A percentile compares a stretch with the other conserved stretches of the same genome.
Conservation (phyloP, 2,113 vertebrate species). For the Thalassarche chlororhynchos region DNA sequence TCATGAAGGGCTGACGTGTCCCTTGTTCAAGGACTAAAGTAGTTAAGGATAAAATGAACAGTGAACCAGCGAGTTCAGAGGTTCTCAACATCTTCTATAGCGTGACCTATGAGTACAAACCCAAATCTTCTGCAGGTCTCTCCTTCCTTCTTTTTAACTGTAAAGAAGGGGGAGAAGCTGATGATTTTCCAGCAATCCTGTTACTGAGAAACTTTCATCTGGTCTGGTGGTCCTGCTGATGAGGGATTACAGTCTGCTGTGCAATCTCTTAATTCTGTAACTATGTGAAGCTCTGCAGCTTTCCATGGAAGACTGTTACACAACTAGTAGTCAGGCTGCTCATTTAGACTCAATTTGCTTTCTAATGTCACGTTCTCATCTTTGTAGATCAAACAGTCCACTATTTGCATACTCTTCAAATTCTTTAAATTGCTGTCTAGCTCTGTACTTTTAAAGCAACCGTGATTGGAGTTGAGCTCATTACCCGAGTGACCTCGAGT, state of each 20-base stretch:
- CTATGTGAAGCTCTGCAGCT: neutral
- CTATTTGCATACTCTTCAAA: neutral
- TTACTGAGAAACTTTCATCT: conserved; percentile 39
- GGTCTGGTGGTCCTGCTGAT: neutral
- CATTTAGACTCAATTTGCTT: neutral
- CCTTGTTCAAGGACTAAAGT: neutral
- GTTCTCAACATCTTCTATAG: neutral
- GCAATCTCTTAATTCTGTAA: conserved; percentile 17
- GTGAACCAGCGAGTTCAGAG: neutral
- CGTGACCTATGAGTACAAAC: neutral
- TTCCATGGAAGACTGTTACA: neutral
- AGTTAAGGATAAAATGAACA: neutral
- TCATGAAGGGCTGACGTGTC: neutral
- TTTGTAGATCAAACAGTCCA: neutral
- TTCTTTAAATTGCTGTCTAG: neutral
- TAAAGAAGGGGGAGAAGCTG: neutral
- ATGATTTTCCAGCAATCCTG: conserved; percentile 4
- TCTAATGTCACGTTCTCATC: neutral
- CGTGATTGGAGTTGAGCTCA: neutral
- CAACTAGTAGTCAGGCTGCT: neutral
- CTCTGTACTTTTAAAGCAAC: neutral
- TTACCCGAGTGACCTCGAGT: neutral
- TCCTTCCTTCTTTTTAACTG: neutral
- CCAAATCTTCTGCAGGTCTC: neutral
- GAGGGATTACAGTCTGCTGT: neutral